Evolutionary conservation across 2,797 vertebrate genomes (phyloP).

Genomic region (Oophaga sylvatica): DNA sequence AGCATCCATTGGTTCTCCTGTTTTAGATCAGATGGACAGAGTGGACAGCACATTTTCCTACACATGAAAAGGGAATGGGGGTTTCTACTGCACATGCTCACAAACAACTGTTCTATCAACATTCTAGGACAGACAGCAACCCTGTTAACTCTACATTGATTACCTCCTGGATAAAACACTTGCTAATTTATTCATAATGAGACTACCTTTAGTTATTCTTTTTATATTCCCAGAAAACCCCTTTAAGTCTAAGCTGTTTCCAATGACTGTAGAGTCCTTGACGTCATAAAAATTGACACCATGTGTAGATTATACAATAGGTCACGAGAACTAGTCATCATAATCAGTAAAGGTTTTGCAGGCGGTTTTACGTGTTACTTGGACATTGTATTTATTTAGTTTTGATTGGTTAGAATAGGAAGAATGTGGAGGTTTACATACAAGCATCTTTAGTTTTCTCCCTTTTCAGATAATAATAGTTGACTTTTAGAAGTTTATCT

Average conservation of each 20-base stretch:
- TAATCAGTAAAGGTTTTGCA: not conserved
- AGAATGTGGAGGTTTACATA: not conserved
- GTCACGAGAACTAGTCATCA: not conserved
- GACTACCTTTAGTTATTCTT: no score
- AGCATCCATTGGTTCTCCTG: no score
- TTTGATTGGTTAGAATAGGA: not conserved
- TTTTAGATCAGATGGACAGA: no score
- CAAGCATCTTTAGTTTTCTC: not conserved
- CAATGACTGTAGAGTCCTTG: not conserved
- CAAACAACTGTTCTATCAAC: no score
- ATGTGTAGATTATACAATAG: slow-evolving; percentile 34
- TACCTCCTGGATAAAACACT: no score
- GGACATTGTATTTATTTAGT: slow-evolving; percentile 3
- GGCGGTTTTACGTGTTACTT: not conserved
- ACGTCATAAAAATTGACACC: slow-evolving; percentile 23
- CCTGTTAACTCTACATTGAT: no score
- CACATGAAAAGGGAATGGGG: no score
- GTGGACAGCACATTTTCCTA: no score
- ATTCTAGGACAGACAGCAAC: no score
- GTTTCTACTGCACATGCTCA: no score
- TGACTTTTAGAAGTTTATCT: slow-evolving; percentile 29
- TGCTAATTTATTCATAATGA: no score
- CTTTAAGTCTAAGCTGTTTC: slow-evolving; percentile 8
- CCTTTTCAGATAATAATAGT: not conserved
- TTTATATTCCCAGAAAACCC: not conserved